Conservation (phyloP, 2,888 invertebrate genomes). For the Pheosia gnoma region DNA sequence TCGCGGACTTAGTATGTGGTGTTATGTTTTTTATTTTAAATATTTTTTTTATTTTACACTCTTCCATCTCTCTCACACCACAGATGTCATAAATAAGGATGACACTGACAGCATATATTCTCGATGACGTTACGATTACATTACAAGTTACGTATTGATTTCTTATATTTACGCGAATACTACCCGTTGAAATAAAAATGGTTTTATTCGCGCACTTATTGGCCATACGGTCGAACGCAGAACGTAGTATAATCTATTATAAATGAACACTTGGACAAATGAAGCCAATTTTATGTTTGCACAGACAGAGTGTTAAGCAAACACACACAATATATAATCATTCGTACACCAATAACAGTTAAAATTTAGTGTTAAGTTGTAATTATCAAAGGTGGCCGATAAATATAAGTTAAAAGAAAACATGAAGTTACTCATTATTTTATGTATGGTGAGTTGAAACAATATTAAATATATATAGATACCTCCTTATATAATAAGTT, state of each 20-base stretch:
- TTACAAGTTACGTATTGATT: no score
- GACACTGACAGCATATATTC: no score
- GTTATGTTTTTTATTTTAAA: no score
- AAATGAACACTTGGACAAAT: conserved; percentile 3
- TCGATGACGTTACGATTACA: no score
- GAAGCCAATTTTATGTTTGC: conserved; percentile 1
- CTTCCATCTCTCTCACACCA: no score
- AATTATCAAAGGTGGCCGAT: neutral
- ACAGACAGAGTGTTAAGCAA: neutral
- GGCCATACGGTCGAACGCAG: neutral
- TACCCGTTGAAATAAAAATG: no score
- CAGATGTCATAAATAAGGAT: no score
- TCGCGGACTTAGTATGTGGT: no score
- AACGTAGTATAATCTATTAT: neutral
- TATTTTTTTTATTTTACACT: no score
- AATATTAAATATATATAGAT: no score
- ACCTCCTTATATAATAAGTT: no score
- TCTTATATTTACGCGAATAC: no score
- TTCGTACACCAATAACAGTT: neutral
- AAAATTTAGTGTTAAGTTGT: neutral
- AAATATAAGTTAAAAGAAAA: neutral
- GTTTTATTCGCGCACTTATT: neutral
- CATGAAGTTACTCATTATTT: neutral
- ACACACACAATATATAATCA: neutral
- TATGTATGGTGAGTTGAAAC: neutral